phyloP scores from a whole-genome alignment of 2,888 invertebrate genomes.

The Lasioglossum marginatum region DNA sequence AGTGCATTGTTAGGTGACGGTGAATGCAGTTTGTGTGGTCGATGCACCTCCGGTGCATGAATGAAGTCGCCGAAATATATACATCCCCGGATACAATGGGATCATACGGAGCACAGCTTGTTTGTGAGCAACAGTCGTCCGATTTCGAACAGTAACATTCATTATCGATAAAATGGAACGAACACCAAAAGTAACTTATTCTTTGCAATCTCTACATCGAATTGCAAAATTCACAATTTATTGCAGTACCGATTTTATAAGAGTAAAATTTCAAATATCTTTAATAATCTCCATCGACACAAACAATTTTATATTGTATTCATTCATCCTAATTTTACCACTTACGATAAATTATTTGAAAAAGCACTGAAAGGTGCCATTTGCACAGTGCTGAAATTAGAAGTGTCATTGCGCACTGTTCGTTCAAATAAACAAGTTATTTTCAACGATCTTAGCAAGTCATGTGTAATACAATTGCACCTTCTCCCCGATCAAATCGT shows the following conservation, averaged over 20 bases:
- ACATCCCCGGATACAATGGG: conserved; percentile 4
- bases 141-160: conserved; percentile 5
- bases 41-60: conserved; percentile 45
- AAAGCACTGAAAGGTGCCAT: neutral
- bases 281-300: neutral
- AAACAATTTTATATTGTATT: neutral
- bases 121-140: conserved; percentile 33
- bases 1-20: neutral
- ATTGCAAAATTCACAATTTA: neutral
- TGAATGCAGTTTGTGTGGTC: conserved; percentile 29
- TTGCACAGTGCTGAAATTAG: neutral
- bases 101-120: conserved; percentile 8
- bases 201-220: neutral
- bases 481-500: neutral
- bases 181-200: neutral
- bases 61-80: conserved; percentile 28
- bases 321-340: neutral
- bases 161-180: neutral
- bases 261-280: neutral
- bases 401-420: neutral
- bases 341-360: neutral
- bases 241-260: neutral
- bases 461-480: neutral
- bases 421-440: neutral
- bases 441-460: neutral